Evolutionary conservation across 2,888 invertebrate species (phyloP).

Genomic region (Heteropelma amictum): DNA sequence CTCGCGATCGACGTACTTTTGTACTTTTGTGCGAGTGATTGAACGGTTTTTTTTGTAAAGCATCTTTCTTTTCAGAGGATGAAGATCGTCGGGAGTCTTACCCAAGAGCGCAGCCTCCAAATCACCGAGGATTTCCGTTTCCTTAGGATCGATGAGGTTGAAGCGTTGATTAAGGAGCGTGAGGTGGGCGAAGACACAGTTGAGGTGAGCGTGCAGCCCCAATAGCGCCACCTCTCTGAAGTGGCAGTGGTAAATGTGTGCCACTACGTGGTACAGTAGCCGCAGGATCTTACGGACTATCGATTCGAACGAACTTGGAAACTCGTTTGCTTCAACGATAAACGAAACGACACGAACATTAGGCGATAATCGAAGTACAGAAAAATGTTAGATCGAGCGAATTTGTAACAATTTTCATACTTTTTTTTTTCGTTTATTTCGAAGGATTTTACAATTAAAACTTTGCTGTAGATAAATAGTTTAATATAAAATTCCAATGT

Average conservation of each 20-base stretch:
- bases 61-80: not conserved
- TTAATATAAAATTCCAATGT: too few species aligned
- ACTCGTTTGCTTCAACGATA: slow-evolving; percentile 88
- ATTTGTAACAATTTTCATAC: not conserved
- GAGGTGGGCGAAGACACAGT: slow-evolving; percentile 98
- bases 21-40: not conserved
- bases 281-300: slow-evolving; percentile 97
- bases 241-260: slow-evolving; percentile 98
- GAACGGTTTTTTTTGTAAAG: not conserved
- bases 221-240: slow-evolving; percentile 96
- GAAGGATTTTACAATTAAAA: too few species aligned
- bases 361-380: not conserved
- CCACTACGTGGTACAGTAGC: slow-evolving; percentile 98
- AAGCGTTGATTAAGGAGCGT: slow-evolving; percentile 91
- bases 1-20: not conserved
- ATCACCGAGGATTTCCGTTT: slow-evolving; percentile 96
- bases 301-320: slow-evolving; percentile 95
- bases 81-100: slow-evolving; percentile 52
- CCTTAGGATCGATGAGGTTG: slow-evolving; percentile 95
- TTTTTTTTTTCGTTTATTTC: too few species aligned
- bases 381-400: not conserved
- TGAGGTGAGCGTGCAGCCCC: slow-evolving; percentile 96
- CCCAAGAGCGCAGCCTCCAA: slow-evolving; percentile 88
- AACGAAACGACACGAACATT: slow-evolving; percentile 20
- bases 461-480: too few species aligned